Evolutionary conservation across 2,797 vertebrate species (phyloP).

Genomic region (Eulemur albifrons): DNA sequence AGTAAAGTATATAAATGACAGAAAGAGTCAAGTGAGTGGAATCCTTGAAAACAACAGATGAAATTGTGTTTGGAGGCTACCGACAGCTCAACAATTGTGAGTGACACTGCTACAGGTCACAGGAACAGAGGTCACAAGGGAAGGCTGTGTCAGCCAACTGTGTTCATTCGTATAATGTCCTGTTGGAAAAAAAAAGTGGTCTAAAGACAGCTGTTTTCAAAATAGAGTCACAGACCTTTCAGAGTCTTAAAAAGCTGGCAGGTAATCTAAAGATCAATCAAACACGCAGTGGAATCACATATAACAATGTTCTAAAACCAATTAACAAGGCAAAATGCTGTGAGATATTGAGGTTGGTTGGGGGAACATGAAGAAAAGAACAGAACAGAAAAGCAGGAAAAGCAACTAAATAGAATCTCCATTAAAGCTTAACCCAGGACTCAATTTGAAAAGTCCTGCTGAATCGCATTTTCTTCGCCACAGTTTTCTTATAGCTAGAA

Average conservation of each 20-base stretch:
- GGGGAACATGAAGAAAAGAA: background rate
- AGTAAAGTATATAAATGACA: background rate
- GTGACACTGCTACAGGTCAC: background rate
- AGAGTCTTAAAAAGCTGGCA: background rate
- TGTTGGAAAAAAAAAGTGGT: background rate
- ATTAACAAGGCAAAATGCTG: background rate
- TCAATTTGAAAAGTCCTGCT: background rate
- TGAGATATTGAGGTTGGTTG: background rate
- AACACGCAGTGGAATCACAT: background rate
- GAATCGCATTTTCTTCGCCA: background rate
- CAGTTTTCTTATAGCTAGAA: conserved; percentile 1
- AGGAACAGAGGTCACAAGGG: background rate
- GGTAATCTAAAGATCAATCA: background rate
- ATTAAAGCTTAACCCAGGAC: background rate
- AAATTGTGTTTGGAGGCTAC: background rate
- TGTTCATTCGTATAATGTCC: background rate
- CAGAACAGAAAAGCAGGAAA: background rate
- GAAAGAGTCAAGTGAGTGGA: background rate
- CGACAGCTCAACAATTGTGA: background rate
- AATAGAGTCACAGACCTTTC: background rate
- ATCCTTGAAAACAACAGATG: background rate
- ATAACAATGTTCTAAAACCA: background rate
- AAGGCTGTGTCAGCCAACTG: background rate
- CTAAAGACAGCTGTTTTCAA: conserved; percentile 16
- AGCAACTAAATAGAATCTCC: background rate